A percentile compares a stretch with the other conserved stretches of the same genome.
phyloP scores from a whole-genome alignment of 2,888 invertebrate species.

The Drosophila neoperkinsi region DNA sequence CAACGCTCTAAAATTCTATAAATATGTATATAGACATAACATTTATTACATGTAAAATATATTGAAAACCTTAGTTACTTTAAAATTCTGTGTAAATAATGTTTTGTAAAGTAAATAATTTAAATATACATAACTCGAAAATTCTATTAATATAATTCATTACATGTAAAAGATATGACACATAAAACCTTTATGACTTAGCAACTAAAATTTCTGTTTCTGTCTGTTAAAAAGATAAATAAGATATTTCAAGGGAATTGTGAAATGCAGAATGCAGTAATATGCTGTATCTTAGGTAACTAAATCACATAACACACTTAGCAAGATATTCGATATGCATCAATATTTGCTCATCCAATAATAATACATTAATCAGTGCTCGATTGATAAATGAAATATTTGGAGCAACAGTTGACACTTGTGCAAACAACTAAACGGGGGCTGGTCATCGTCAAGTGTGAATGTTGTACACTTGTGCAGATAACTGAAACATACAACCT shows the following conservation, averaged over 20 bases:
- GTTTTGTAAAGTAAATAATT: neutral
- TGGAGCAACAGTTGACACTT: conserved; percentile 43
- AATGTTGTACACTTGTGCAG: conserved; percentile 43
- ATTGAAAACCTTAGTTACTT: neutral
- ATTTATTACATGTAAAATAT: neutral
- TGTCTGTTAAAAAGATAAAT: neutral
- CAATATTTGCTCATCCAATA: conserved; percentile 51
- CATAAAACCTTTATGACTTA: conserved; percentile 8
- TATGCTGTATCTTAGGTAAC: neutral
- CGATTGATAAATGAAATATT: conserved; percentile 50
- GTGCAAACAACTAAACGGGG: conserved; percentile 38
- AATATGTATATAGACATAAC: neutral
- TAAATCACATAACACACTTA: conserved; percentile 26
- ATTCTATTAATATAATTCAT: neutral
- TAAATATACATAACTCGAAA: neutral
- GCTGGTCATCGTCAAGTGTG: conserved; percentile 55
- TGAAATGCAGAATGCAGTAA: conserved; percentile 17
- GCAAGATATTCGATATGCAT: conserved; percentile 30
- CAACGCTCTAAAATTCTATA: neutral
- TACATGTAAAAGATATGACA: neutral
- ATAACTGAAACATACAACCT: conserved; percentile 77
- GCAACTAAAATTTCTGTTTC: conserved; percentile 6
- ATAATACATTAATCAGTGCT: conserved; percentile 19
- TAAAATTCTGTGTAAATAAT: neutral
- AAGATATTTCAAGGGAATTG: conserved; percentile 4